Evolutionary conservation across 23 tunicate species (phyloP).

Genomic region (Halocynthia aurantium): DNA sequence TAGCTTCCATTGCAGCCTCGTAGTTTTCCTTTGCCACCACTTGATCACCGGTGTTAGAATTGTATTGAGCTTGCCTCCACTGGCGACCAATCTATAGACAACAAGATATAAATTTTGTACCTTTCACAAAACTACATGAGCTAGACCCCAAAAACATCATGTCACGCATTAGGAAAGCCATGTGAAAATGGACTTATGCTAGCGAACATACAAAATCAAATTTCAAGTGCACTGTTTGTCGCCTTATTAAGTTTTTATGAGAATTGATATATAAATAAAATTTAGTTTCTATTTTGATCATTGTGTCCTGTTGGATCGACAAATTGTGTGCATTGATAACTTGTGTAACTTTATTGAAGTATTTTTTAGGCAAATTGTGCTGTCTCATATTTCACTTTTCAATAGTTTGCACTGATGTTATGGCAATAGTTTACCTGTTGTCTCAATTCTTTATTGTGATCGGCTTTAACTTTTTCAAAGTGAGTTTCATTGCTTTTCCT

Average conservation of each 20-base stretch:
- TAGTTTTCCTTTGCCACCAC: slow-evolving; percentile 6
- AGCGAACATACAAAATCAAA: background rate
- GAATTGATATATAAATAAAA: too few relatives aligned
- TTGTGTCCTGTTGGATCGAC: background rate
- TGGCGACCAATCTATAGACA: slow-evolving; percentile 6
- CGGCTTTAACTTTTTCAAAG: slow-evolving; percentile 16
- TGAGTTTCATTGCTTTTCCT: slow-evolving; percentile 34
- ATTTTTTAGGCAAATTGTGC: too few relatives aligned
- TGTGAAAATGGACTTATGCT: background rate
- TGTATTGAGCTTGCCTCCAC: slow-evolving; percentile 1
- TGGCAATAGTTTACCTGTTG: slow-evolving; percentile 4
- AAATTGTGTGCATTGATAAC: too few relatives aligned
- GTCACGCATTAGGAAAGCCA: background rate
- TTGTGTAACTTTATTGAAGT: too few relatives aligned
- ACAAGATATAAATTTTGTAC: background rate
- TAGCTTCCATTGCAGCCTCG: slow-evolving; percentile 16
- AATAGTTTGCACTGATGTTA: background rate
- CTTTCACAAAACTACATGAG: background rate
- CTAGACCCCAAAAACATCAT: background rate
- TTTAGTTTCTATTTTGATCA: too few relatives aligned
- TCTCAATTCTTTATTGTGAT: slow-evolving; percentile 3
- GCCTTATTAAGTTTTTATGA: too few relatives aligned
- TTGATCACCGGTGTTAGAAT: background rate
- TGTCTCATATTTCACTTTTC: background rate
- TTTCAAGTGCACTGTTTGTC: too few relatives aligned